Evolutionary conservation across 2,888 invertebrate genomes (phyloP).

Genomic region (Microplitis manilae): DNA sequence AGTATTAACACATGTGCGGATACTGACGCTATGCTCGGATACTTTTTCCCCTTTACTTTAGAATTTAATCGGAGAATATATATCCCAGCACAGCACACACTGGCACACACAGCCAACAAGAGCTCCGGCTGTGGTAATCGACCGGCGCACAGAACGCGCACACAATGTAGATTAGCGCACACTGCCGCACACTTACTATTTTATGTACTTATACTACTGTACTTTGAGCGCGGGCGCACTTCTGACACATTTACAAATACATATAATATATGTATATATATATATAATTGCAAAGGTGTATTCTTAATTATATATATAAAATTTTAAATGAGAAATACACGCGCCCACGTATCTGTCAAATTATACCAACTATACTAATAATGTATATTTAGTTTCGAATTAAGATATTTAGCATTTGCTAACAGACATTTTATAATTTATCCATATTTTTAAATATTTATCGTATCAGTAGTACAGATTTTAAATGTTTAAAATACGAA

Average conservation of each 20-base stretch:
- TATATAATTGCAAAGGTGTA: too few species aligned
- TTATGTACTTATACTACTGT: not conserved
- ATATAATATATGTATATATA: too few species aligned
- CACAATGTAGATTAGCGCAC: conserved; percentile 47
- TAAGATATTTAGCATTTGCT: too few species aligned
- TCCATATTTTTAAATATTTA: too few species aligned
- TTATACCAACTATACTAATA: not conserved
- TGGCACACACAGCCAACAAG: not conserved
- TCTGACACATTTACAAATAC: not conserved
- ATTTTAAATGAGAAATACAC: not conserved
- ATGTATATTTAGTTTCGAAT: too few species aligned
- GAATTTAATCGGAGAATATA: conserved; percentile 34
- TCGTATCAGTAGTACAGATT: too few species aligned
- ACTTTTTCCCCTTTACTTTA: conserved; percentile 27
- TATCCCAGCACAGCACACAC: not conserved
- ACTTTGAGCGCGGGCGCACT: conserved; percentile 17
- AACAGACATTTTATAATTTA: too few species aligned
- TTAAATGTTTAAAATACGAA: too few species aligned
- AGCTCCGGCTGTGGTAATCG: conserved; percentile 43
- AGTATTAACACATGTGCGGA: conserved; percentile 9
- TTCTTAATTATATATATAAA: too few species aligned
- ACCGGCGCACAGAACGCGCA: conserved; percentile 52
- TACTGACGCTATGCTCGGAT: conserved; percentile 18
- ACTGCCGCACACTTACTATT: conserved; percentile 17
- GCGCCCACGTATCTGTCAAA: conserved; percentile 29